A percentile compares a stretch with the other conserved stretches of the same genome.
Conservation (phyloP, 92 coral and sea anemone genomes). For the Epizoanthus fatuus region DNA sequence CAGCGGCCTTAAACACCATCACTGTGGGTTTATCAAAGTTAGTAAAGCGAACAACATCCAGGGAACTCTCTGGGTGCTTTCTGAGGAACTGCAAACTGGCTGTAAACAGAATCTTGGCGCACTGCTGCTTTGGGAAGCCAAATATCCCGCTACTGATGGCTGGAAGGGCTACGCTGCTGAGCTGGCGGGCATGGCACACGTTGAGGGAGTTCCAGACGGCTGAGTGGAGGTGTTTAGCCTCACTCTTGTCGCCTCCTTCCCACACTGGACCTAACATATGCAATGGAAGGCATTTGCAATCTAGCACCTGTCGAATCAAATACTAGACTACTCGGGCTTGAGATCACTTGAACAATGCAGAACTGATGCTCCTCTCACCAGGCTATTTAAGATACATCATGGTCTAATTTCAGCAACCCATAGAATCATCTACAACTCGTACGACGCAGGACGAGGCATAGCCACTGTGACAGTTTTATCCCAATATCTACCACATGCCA, state of each 20-base stretch:
- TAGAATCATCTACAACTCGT: too few species aligned
- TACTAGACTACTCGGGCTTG: too few species aligned
- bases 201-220: slow-evolving; percentile 74
- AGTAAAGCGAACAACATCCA: slow-evolving; percentile 79
- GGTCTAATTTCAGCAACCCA: too few species aligned
- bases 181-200: slow-evolving; percentile 63
- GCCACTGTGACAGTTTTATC: too few species aligned
- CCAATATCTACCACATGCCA: too few species aligned
- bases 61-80: slow-evolving; percentile 59
- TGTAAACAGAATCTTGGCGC: slow-evolving; percentile 84
- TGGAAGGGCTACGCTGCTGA: slow-evolving; percentile 82
- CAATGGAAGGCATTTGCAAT: neutral
- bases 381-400: too few species aligned
- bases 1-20: slow-evolving; percentile 64
- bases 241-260: slow-evolving; percentile 81
- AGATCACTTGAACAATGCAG: too few species aligned
- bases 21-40: slow-evolving; percentile 88
- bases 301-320: too few species aligned
- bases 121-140: slow-evolving; percentile 91
- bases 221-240: slow-evolving; percentile 60
- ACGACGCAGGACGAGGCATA: too few species aligned
- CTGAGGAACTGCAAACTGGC: slow-evolving; percentile 70
- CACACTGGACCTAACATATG: slow-evolving; percentile 80
- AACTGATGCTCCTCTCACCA: too few species aligned
- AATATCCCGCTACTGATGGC: slow-evolving; percentile 98